These are phyloP conservation scores for Phoenicopterus ruber DNA, from an alignment of 2,113 vertebrate genomes.

Conservation along the genomic window DNA sequence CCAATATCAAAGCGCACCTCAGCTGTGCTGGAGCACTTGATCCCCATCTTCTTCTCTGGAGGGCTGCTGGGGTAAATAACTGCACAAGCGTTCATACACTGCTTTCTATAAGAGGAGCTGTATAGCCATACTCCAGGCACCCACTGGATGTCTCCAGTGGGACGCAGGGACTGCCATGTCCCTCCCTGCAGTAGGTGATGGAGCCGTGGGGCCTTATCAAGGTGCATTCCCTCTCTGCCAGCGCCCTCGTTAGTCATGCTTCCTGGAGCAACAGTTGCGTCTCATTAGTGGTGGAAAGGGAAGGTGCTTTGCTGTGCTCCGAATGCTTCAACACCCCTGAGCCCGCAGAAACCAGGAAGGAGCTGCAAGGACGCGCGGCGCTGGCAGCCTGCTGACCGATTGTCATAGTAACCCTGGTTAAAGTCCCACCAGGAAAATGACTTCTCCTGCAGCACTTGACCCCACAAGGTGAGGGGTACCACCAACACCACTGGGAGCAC, in stretches of 20 bases:
- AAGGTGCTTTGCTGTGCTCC: neutral
- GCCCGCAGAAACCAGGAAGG: neutral
- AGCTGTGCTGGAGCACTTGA: neutral
- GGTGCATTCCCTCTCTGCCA: neutral
- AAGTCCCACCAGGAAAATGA: neutral
- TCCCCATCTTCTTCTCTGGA: neutral
- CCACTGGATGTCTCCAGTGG: neutral
- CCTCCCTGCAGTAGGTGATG: neutral
- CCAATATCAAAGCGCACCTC: neutral
- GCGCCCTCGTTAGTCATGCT: neutral
- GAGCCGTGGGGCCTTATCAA: neutral
- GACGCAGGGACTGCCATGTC: neutral
- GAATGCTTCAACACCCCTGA: neutral
- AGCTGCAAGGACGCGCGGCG: accelerated
- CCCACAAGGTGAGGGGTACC: neutral
- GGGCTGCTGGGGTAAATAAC: neutral
- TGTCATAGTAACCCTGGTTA: slow-evolving; percentile 4
- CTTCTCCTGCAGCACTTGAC: neutral
- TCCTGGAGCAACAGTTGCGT: neutral
- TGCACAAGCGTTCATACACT: neutral
- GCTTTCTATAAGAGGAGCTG: neutral
- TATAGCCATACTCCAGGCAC: neutral
- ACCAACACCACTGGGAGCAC: neutral
- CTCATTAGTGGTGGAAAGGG: neutral
- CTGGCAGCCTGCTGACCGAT: neutral